Evolutionary conservation across 2,888 invertebrate species (phyloP).

Genomic region (Nematopogon swammerdamellus): DNA sequence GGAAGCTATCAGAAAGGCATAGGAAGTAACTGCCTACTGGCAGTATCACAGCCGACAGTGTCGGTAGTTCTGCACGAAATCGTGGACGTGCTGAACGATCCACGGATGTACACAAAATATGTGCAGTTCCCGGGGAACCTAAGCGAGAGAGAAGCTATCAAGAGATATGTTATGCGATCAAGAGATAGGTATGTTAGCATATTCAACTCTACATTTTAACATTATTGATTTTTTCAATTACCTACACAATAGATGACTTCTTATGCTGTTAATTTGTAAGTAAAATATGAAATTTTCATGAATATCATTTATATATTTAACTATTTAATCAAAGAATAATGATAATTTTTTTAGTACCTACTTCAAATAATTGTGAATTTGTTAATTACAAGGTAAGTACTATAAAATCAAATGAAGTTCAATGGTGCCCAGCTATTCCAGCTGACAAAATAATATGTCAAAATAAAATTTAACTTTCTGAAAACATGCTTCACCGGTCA

Average conservation of each 20-base stretch:
- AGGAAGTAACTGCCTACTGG: background rate
- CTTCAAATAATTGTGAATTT: background rate
- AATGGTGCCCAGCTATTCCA: conserved; percentile 1
- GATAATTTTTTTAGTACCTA: too few relatives aligned
- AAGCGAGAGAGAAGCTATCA: background rate
- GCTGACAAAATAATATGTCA: too few relatives aligned
- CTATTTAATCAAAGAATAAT: too few relatives aligned
- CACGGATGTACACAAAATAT: conserved; percentile 6
- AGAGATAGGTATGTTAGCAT: background rate
- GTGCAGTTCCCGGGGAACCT: background rate
- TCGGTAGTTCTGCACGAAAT: conserved; percentile 5
- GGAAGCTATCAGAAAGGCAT: background rate
- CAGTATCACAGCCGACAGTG: background rate
- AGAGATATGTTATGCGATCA: too few relatives aligned
- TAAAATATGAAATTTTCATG: too few relatives aligned
- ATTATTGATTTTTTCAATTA: background rate
- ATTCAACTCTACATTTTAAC: background rate
- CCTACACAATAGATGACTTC: background rate
- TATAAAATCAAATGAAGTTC: background rate
- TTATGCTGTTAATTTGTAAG: too few relatives aligned
- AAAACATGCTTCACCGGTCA: too few relatives aligned
- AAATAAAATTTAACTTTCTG: too few relatives aligned
- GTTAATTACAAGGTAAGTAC: background rate
- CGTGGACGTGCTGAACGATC: conserved; percentile 5
- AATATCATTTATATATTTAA: too few relatives aligned